Base-by-base conservation (phyloP, 2,113 vertebrate genomes). In the Tichodroma muraria region DNA sequence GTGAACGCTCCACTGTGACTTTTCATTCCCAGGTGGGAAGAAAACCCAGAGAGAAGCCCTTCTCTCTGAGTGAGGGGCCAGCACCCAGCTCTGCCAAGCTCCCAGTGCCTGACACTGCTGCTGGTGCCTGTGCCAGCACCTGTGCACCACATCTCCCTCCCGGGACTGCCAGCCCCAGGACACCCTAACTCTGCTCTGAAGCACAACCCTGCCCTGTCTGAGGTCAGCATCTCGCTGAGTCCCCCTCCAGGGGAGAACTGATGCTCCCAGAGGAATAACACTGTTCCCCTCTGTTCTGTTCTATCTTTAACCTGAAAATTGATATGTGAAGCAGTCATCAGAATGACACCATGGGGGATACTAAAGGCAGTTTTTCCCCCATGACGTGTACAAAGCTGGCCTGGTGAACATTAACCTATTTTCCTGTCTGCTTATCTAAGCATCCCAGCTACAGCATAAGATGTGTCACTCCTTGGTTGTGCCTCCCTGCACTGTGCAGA, bases 101-200 rank as follows among this genome's bases (percentile, higher is more conserved):
- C 59, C 31, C 0, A 0, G 59, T 1, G 2, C 21, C 8, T 6
- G 19, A 9, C 50, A 21, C 54, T 21, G 45, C 59, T 77, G 57
- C 73, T 33, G 31, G 21, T n/a, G 21, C 37, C 49, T 2, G 0
- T 7, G 28, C 45, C 65, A 81, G 40, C 70, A 9, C 24, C 56
- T 6, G 8, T 40, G n/a, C 71, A 49, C 30, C 5, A 0, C 81
- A 59, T 10, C 24, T 35, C 54, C 42, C 23, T 31, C 1, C 0
- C 28, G 33, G 38, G 61, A 49, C 47, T 56, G 1, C 20, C 71
- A 45, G 53, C n/a, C 40, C 45, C 52, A 17, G 44, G 25, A 60
- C 5, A 64, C 33, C 45, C 22, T 1, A n/a, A 12, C 66, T 38
- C 44, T 33, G 24, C 24, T 0, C 3, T 11, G 19, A 47, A 56